Conservation (phyloP, 2,113 vertebrate genomes). For the Solea senegalensis region DNA sequence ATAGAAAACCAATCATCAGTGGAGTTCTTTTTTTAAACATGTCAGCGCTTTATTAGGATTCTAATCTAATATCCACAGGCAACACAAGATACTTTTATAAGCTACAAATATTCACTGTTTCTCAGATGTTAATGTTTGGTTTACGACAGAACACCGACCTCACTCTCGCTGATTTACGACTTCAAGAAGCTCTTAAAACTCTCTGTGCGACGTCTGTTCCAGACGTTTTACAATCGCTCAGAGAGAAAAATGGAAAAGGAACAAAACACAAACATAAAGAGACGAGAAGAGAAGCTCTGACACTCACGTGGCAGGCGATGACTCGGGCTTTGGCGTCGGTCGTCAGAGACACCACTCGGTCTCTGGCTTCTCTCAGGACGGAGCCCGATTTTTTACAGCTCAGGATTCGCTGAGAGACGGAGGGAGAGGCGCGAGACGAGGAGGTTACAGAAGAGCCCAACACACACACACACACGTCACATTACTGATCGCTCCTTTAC, state of each 20-base stretch:
- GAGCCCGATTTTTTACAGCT: slow-evolving; percentile 90
- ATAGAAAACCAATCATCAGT: too few relatives aligned
- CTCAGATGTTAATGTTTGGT: not conserved
- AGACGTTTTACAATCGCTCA: not conserved
- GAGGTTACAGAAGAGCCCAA: not conserved
- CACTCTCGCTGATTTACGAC: not conserved
- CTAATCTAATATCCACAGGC: not conserved
- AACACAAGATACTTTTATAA: not conserved
- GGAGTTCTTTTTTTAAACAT: too few relatives aligned
- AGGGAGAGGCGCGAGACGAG: not conserved
- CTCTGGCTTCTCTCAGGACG: slow-evolving; percentile 90
- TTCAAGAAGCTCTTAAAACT: not conserved
- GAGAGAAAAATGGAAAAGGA: not conserved
- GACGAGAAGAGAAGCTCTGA: not conserved
- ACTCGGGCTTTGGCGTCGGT: slow-evolving; percentile 84
- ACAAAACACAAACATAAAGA: too few relatives aligned
- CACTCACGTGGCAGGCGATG: slow-evolving; percentile 93
- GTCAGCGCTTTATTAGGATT: not conserved
- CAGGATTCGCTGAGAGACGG: slow-evolving; percentile 84
- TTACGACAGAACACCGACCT: not conserved
- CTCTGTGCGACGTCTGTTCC: not conserved
- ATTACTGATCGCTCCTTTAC: slow-evolving; percentile 66
- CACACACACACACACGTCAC: not conserved
- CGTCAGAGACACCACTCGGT: slow-evolving; percentile 87
- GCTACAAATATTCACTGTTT: not conserved